Conservation (phyloP, 2,797 vertebrate species). For the Gymnoscopelus braueri region DNA sequence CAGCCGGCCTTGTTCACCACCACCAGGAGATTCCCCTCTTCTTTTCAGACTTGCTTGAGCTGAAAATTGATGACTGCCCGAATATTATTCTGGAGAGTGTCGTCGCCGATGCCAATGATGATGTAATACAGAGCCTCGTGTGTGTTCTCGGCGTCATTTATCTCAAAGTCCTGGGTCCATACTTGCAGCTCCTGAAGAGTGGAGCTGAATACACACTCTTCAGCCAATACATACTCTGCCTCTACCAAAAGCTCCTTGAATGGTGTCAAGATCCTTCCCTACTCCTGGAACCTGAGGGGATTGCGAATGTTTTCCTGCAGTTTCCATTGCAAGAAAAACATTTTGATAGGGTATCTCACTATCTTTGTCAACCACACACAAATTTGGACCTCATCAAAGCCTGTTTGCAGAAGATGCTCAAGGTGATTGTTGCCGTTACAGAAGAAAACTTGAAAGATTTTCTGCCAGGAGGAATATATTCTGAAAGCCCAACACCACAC, state of each 20-base stretch:
- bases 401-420: conserved; percentile 76
- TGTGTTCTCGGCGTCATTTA: conserved; percentile 81
- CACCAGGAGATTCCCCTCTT: conserved; percentile 77
- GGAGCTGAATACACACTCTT: conserved; percentile 74
- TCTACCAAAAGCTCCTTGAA: conserved; percentile 80
- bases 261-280: conserved; percentile 77
- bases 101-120: conserved; percentile 72
- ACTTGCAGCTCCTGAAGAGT: conserved; percentile 83
- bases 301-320: conserved; percentile 77
- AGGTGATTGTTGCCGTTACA: conserved; percentile 71
- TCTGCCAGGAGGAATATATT: conserved; percentile 77
- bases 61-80: conserved; percentile 57
- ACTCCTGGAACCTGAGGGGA: conserved; percentile 73
- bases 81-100: conserved; percentile 81
- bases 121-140: conserved; percentile 77
- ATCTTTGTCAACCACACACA: conserved; percentile 72
- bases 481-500: conserved; percentile 57
- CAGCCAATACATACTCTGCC: conserved; percentile 68
- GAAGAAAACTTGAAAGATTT: conserved; percentile 79
- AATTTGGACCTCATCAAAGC: conserved; percentile 73
- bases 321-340: conserved; percentile 74
- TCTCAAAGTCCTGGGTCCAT: conserved; percentile 84
- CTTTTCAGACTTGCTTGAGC: conserved; percentile 76
- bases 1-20: conserved; percentile 81
- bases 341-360: conserved; percentile 74